Percentiles rank a stretch among this genome's conserved stretches.
These are phyloP conservation scores for Caenorhabditis zanzibari DNA, from an alignment of 2,888 invertebrate genomes.

Conservation along the genomic window DNA sequence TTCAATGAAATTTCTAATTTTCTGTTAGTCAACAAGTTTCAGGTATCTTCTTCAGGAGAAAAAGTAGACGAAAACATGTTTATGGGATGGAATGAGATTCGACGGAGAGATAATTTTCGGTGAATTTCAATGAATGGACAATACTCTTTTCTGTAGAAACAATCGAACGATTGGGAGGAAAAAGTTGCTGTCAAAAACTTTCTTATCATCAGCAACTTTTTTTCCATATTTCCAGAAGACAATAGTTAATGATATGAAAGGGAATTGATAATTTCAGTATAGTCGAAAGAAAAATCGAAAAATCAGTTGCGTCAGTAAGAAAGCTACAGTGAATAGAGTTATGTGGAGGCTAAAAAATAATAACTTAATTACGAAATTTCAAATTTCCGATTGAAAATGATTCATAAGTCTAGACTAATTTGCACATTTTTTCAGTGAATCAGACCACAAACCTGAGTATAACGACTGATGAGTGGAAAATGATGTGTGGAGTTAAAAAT, in stretches of 20 bases:
- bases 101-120: not conserved
- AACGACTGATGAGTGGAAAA: no score
- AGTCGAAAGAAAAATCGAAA: not conserved
- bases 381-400: not conserved
- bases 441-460: no score
- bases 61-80: not conserved
- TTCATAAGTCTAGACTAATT: no score
- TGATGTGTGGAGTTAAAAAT: no score
- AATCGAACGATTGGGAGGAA: not conserved
- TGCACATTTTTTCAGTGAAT: no score
- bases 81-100: not conserved
- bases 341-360: not conserved
- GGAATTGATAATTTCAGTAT: not conserved
- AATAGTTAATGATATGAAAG: not conserved
- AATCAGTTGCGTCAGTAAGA: not conserved
- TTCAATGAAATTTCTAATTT: not conserved
- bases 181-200: conserved; percentile 4
- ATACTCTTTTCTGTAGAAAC: not conserved
- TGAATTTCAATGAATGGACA: not conserved
- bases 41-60: not conserved
- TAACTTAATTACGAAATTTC: not conserved
- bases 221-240: not conserved
- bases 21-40: conserved; percentile 1
- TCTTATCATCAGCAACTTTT: not conserved
- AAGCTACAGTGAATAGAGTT: not conserved